These are phyloP conservation scores for Macroglossus sobrinus DNA, from an alignment of 2,113 vertebrate genomes.

Conservation along the genomic window DNA sequence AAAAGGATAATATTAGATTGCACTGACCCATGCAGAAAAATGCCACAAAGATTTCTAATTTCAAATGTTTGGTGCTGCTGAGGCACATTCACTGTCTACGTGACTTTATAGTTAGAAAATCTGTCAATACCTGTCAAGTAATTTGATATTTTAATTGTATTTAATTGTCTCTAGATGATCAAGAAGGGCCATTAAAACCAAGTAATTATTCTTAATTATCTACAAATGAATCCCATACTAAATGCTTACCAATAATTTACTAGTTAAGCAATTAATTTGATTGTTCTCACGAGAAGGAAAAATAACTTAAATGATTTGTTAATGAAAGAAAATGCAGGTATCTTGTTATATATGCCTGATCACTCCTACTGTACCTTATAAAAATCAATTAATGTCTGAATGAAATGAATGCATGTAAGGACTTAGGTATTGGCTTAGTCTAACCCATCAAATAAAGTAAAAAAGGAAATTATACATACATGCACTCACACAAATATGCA, in stretches of 20 bases:
- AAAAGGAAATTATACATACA: background rate
- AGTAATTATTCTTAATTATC: slow-evolving; percentile 71
- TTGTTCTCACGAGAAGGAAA: slow-evolving; percentile 53
- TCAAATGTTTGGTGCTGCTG: background rate
- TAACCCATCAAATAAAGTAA: background rate
- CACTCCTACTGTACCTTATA: slow-evolving; percentile 34
- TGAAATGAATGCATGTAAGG: background rate
- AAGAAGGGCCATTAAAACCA: slow-evolving; percentile 61
- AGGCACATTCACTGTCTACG: background rate
- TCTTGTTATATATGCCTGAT: slow-evolving; percentile 55
- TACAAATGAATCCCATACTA: slow-evolving; percentile 69
- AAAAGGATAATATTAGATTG: background rate
- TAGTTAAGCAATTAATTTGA: slow-evolving; percentile 65
- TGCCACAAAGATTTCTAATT: background rate
- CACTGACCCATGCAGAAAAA: background rate
- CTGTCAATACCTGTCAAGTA: slow-evolving; percentile 57
- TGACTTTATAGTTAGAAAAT: slow-evolving; percentile 36
- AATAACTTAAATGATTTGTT: slow-evolving; percentile 72
- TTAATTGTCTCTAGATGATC: slow-evolving; percentile 25
- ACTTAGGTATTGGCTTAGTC: slow-evolving; percentile 31
- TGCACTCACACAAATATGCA: background rate
- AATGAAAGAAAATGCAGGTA: slow-evolving; percentile 70
- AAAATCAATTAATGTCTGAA: slow-evolving; percentile 53
- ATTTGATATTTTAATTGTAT: slow-evolving; percentile 70
- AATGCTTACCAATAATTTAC: slow-evolving; percentile 71